Conservation (phyloP, 2,113 vertebrate species). For the Melanostigma gelatinosum region DNA sequence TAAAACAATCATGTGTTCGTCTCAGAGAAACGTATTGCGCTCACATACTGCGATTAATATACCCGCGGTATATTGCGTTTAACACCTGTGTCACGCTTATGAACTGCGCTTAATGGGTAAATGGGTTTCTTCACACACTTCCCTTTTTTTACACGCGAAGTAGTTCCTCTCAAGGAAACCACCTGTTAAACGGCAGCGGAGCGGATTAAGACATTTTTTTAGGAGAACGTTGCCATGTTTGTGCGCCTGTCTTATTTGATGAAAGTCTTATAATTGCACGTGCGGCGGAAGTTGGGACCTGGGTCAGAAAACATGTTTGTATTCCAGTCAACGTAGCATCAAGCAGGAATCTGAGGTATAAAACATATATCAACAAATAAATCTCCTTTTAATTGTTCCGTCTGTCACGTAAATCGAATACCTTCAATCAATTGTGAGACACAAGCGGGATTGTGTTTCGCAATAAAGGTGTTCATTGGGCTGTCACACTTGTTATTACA, state of each 20-base stretch:
- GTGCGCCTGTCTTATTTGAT: background rate
- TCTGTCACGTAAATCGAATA: background rate
- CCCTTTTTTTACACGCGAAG: background rate
- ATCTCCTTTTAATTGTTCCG: background rate
- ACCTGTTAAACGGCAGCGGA: slow-evolving; percentile 14
- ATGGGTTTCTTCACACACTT: background rate
- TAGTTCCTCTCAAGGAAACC: background rate
- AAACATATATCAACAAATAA: too few species aligned
- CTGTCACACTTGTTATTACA: slow-evolving; percentile 32
- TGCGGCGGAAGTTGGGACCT: background rate
- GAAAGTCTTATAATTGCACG: background rate
- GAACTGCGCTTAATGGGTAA: background rate
- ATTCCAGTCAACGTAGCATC: background rate
- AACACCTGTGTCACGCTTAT: slow-evolving; percentile 34
- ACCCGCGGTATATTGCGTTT: background rate
- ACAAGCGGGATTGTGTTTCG: slow-evolving; percentile 42
- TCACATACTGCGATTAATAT: background rate
- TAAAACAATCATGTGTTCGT: background rate
- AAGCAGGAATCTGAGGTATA: background rate
- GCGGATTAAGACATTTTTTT: background rate
- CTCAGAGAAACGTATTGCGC: background rate
- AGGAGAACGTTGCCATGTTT: background rate
- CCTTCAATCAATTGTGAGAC: slow-evolving; percentile 9
- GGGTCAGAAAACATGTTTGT: background rate
- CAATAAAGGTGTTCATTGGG: slow-evolving; percentile 42